Evolutionary conservation across 2,888 invertebrate species (phyloP).

Genomic region (Drosophila kanekoi): DNA sequence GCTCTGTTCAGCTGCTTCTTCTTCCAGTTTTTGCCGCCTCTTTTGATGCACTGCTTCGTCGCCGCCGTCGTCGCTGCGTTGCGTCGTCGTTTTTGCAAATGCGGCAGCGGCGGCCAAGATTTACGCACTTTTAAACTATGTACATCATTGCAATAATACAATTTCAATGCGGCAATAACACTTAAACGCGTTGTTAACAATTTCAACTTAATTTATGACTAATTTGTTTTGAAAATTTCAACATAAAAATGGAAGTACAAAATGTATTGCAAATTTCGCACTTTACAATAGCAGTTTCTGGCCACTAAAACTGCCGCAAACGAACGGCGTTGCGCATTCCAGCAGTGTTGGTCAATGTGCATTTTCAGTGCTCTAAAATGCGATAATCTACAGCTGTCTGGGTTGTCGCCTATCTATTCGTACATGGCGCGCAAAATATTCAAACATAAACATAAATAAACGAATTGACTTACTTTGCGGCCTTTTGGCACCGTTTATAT

Average conservation of each 20-base stretch:
- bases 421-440: constrained; percentile 15
- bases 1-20: constrained; percentile 66
- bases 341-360: constrained; percentile 40
- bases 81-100: constrained; percentile 64
- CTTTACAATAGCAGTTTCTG: constrained; percentile 63
- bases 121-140: constrained; percentile 74
- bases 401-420: constrained; percentile 5
- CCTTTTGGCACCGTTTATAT: constrained; percentile 83
- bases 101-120: constrained; percentile 49
- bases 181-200: constrained; percentile 44
- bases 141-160: constrained; percentile 53
- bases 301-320: constrained; percentile 50
- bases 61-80: constrained; percentile 60
- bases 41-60: constrained; percentile 79
- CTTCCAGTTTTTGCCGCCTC: constrained; percentile 77
- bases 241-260: constrained; percentile 77
- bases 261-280: constrained; percentile 77
- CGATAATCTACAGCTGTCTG: constrained; percentile 45
- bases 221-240: constrained; percentile 68
- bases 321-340: constrained; percentile 52
- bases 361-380: constrained; percentile 35
- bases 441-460: background rate
- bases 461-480: constrained; percentile 74
- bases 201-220: constrained; percentile 62
- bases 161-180: constrained; percentile 44